Percentiles rank a stretch among this genome's conserved stretches.
Evolutionary conservation across 1,140 invertebrate genomes (phyloP).

Genomic region (Cyclina sinensis): DNA sequence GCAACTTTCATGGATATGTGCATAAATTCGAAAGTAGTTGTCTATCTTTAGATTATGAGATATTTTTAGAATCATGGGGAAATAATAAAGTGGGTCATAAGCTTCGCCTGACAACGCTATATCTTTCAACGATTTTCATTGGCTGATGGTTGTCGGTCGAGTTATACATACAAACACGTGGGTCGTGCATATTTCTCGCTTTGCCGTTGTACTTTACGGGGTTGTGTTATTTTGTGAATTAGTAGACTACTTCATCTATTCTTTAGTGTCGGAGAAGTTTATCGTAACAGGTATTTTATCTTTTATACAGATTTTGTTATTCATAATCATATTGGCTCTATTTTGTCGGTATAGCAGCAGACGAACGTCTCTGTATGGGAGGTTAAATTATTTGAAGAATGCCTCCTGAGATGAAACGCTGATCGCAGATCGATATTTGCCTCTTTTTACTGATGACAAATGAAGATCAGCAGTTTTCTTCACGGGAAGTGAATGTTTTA

Average conservation of each 20-base stretch:
- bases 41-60: background rate
- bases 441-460: background rate
- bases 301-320: background rate
- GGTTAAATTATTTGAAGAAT: conserved; percentile 7
- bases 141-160: conserved; percentile 13
- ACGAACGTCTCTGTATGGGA: background rate
- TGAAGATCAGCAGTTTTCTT: background rate
- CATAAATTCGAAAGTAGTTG: background rate
- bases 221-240: background rate
- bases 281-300: background rate
- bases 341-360: background rate
- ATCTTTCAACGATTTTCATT: background rate
- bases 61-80: background rate
- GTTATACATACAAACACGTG: background rate
- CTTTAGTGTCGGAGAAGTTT: background rate
- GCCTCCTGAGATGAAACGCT: background rate
- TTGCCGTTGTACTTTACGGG: too few relatives aligned
- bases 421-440: background rate
- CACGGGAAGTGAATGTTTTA: too few relatives aligned
- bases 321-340: background rate
- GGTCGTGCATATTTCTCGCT: too few relatives aligned
- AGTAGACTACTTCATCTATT: background rate
- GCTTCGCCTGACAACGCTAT: background rate
- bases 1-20: background rate
- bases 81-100: background rate